A percentile compares a stretch with the other conserved stretches of the same genome.
These are phyloP conservation scores for Phyllotreta cruciferae DNA, from an alignment of 2,888 invertebrate species.

Conservation along the genomic window DNA sequence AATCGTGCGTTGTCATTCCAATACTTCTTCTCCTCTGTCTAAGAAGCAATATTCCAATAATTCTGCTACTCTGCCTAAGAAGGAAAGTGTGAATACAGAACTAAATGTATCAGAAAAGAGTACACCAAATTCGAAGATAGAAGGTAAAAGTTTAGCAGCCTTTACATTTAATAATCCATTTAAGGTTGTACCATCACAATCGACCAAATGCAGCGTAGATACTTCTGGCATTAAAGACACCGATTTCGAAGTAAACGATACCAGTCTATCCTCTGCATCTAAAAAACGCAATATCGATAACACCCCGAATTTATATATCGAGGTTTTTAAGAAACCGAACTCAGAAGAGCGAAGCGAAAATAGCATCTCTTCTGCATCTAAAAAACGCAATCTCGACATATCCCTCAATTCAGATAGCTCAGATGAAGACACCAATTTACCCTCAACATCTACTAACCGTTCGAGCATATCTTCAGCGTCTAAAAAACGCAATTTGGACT, in stretches of 20 bases:
- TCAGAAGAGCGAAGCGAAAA: not conserved
- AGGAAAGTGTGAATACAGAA: too few relatives aligned
- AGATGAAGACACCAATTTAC: not conserved
- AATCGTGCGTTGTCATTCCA: too few relatives aligned
- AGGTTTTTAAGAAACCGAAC: not conserved
- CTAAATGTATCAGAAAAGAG: too few relatives aligned
- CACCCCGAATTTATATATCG: not conserved
- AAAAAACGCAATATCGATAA: not conserved
- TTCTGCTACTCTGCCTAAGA: too few relatives aligned
- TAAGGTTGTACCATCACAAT: too few relatives aligned
- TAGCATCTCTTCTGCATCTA: conserved; percentile 3
- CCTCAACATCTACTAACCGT: not conserved
- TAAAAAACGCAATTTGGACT: conserved; percentile 12
- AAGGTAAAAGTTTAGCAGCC: too few relatives aligned
- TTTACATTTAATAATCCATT: too few relatives aligned
- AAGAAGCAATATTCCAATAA: too few relatives aligned
- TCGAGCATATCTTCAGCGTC: not conserved
- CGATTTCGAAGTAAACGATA: not conserved
- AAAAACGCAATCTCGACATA: not conserved
- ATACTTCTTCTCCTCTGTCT: too few relatives aligned
- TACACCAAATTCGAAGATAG: too few relatives aligned
- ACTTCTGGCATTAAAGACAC: not conserved
- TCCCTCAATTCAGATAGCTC: not conserved
- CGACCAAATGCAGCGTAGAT: too few relatives aligned
- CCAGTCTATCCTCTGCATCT: conserved; percentile 1